Evolutionary conservation across 2,888 invertebrate genomes (phyloP), one percentile per base, ranked within the genome.

Genomic region (Bembecia ichneumoniformis): DNA sequence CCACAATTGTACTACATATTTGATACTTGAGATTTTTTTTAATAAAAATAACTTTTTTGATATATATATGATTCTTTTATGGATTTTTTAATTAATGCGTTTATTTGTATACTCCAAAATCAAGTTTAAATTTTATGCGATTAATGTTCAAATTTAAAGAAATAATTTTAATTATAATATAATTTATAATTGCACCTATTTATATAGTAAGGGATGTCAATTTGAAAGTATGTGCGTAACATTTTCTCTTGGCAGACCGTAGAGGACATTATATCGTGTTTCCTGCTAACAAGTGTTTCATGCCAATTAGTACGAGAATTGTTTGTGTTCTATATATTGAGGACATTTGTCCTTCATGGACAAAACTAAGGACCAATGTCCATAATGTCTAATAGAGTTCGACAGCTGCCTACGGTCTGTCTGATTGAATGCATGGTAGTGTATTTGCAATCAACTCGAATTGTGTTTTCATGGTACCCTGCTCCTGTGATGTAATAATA

Each of bases 401-500:
- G 4, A 10, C 11, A 13, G 51, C 57, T 61, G 65, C 70, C 64
- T 75, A 61, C 71, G 71, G 64, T 61, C 53, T 49, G 53, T 35
- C 57, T 43, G 46, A 50, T 58, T 54, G 54, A 62, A 55, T 58
- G 56, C 56, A 60, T 72, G 60, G 60, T 66, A 63, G 70, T 68
- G 71, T 71, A 73, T 71, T 74, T 71, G 71, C 71, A 59, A 68
- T 64, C 60, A 70, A 71, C 64, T 62, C 58, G 62, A 59, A 76
- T 82, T 83, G 79, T 84, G 83, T 86, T 83, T 78, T 82, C 77
- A 83, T 77, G 75, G 77, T 84, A 84, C 86, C 86, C 86, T 77
- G 74, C 82, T 84, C 87, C 87, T 87, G 87, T 87, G 87, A 87
- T 87, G 82, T 86, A 86, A 83, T 86, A 86, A 86, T 84, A 86